Evolutionary conservation across 2,113 vertebrate genomes (phyloP).

Genomic region (Gambusia affinis): DNA sequence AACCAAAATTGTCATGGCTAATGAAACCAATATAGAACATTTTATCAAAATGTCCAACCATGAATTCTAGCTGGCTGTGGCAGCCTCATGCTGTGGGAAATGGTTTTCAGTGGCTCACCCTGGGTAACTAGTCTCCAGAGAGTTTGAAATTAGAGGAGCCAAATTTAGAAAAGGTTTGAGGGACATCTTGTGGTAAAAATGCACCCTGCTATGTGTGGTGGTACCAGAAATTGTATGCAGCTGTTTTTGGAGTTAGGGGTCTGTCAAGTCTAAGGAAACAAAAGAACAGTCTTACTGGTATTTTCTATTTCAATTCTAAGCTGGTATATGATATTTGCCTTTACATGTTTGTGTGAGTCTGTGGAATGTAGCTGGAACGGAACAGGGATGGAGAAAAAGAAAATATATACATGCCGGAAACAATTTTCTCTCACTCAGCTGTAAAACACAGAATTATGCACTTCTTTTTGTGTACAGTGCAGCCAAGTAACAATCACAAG

Average conservation of each 20-base stretch:
- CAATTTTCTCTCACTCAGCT: conserved; percentile 4
- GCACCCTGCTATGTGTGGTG: background rate
- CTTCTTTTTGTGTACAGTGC: background rate
- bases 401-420: background rate
- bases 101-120: too few species aligned
- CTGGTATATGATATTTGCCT: background rate
- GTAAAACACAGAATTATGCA: background rate
- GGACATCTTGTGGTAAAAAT: background rate
- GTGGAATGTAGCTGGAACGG: background rate
- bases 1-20: too few species aligned
- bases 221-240: background rate
- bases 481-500: conserved; percentile 2
- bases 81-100: too few species aligned
- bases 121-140: too few species aligned
- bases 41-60: too few species aligned
- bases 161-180: background rate
- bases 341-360: background rate
- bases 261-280: background rate
- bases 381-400: background rate
- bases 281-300: too few species aligned
- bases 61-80: too few species aligned
- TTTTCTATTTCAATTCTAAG: background rate
- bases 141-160: too few species aligned
- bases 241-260: background rate
- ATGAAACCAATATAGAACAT: too few species aligned